Evolutionary conservation across 2,113 vertebrate genomes (phyloP).

Genomic region (Lophius piscatorius): DNA sequence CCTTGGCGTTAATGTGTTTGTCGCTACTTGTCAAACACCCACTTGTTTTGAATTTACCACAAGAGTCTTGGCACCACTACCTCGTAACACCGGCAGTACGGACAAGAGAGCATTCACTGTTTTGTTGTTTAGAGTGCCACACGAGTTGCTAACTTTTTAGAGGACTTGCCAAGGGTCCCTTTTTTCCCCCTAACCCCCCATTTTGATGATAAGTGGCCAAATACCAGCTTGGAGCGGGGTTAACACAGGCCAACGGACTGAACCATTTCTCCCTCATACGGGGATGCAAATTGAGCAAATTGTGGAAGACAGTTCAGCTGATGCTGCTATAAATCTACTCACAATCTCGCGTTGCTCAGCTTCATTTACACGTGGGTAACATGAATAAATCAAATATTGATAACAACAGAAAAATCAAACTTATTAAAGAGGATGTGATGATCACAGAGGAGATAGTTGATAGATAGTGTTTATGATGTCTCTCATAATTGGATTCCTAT

Average conservation of each 20-base stretch:
- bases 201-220: slow-evolving; percentile 75
- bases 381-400: too few relatives aligned
- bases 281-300: slow-evolving; percentile 33
- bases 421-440: too few relatives aligned
- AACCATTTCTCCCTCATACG: slow-evolving; percentile 31
- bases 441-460: too few relatives aligned
- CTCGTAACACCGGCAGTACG: slow-evolving; percentile 43
- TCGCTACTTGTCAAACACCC: slow-evolving; percentile 76
- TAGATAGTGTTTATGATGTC: too few relatives aligned
- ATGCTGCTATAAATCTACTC: too few relatives aligned
- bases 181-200: slow-evolving; percentile 20
- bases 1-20: slow-evolving; percentile 71
- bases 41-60: slow-evolving; percentile 76
- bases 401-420: too few relatives aligned
- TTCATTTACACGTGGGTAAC: too few relatives aligned
- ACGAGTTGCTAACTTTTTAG: slow-evolving; percentile 68
- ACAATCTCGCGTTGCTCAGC: too few relatives aligned
- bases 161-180: slow-evolving; percentile 64
- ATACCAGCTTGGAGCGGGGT: slow-evolving; percentile 49
- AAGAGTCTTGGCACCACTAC: slow-evolving; percentile 68
- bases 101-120: slow-evolving; percentile 70
- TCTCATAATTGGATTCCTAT: too few relatives aligned
- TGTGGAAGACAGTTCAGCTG: neutral
- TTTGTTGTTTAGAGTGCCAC: slow-evolving; percentile 67
- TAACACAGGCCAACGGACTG: slow-evolving; percentile 36